Base-by-base conservation (phyloP, 2,113 vertebrate genomes). In the Trogon melanurus region DNA sequence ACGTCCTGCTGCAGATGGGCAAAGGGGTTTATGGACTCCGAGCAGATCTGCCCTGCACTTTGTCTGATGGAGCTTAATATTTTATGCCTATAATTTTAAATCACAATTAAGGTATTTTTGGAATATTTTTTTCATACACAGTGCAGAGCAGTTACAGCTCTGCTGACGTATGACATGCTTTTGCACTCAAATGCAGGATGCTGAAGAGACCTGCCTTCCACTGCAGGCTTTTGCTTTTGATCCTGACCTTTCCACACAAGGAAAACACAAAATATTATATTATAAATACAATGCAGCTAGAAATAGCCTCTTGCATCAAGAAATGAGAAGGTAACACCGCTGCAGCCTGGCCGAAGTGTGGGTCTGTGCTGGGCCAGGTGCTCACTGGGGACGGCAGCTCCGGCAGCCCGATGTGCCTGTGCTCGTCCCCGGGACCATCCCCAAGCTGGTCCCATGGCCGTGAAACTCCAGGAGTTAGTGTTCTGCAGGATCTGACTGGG, bases 351-450 rank as follows among this genome's bases (percentile, higher is more conserved):
- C 71, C 11, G 30, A 20, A 48, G 13, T 11, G 48, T 47, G 4
- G 0, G 82, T 61, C 41, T 50, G 61, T 1, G 30, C 62, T 14
- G n/a, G 16, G 14, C 1, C 5, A 38, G 32, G 34, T 57, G 44
- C 1, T 32, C 50, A 10, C 5, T 2, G 41, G 67, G 27, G 11
- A 38, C 25, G 44, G 11, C 0, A 2, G 19, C 15, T 29, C 48
- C 2, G 0, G 11, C 69, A 44, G 41, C 69, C n/a, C 16, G 0
- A 1, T 11, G 14, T 34, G 60, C 38, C 41, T 54, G 4, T 1
- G 0, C 45, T 41, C 2, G 0, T 30, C 36, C 41, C 38, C 3
- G 2, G 11, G 13, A 6, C 66, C 17, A 0, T 9, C 34, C 75
- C 62, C 57, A 62, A 41, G 69, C 22, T 11, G 56, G 30, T 36